These are phyloP conservation scores for Copsychus sechellarum DNA, from an alignment of 2,113 vertebrate genomes.

Conservation along the genomic window DNA sequence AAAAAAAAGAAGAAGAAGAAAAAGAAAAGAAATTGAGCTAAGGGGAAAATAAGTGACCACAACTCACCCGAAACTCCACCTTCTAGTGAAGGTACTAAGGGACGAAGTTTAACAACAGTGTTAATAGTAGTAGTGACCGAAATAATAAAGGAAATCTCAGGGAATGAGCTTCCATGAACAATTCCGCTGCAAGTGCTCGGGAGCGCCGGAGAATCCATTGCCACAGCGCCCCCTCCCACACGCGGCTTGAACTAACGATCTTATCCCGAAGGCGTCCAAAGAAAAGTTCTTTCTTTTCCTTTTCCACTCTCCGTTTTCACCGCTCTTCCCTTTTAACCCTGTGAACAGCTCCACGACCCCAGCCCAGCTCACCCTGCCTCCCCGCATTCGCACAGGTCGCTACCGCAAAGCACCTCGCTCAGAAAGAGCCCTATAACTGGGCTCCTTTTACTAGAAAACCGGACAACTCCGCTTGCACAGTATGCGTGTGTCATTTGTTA, in stretches of 20 bases:
- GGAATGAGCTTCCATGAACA: background rate
- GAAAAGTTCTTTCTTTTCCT: constrained; percentile 32
- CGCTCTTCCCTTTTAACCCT: background rate
- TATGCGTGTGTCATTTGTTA: constrained; percentile 39
- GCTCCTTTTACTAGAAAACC: background rate
- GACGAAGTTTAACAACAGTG: background rate
- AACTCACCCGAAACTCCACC: background rate
- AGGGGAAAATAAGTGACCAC: background rate
- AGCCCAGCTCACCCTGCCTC: background rate
- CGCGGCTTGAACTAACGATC: background rate
- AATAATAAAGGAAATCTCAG: background rate
- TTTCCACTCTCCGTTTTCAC: background rate
- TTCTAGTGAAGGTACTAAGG: background rate
- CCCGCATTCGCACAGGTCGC: background rate
- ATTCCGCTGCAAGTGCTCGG: background rate
- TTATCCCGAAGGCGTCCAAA: background rate
- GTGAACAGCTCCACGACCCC: background rate
- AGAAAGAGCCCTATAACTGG: background rate
- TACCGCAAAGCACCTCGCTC: background rate
- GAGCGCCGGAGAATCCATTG: constrained; percentile 26
- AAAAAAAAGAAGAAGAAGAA: no score
- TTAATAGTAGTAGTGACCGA: constrained; percentile 5
- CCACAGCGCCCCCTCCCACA: constrained; percentile 80
- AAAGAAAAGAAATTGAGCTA: background rate
- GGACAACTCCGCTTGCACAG: constrained; percentile 17